Conservation (phyloP, 2,113 vertebrate species). For the Tachysurus vachellii region DNA sequence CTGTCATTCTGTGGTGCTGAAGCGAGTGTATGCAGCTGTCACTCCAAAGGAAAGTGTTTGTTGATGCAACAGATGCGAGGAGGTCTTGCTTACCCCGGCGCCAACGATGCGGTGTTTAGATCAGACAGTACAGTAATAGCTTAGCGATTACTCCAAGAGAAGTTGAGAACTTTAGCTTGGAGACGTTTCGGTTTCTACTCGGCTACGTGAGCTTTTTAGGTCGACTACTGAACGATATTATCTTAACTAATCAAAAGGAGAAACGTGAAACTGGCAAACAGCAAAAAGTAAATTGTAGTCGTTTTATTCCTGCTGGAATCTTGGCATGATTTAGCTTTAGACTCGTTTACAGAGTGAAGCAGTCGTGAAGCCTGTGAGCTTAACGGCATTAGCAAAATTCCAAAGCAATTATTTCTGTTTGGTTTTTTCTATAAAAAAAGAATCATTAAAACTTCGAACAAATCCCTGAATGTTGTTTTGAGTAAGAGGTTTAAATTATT, state of each 20-base stretch:
- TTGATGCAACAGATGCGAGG: conserved; percentile 49
- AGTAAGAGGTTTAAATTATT: too few species aligned
- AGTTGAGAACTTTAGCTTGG: background rate
- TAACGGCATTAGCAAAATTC: conserved; percentile 24
- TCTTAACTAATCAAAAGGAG: background rate
- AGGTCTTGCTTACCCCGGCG: conserved; percentile 31
- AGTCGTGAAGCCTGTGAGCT: too few species aligned
- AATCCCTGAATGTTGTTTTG: too few species aligned
- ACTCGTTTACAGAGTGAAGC: background rate
- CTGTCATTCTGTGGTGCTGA: conserved; percentile 59
- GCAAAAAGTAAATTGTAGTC: background rate
- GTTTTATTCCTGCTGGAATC: background rate
- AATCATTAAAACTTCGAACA: too few species aligned
- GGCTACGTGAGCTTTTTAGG: background rate
- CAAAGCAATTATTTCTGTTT: background rate
- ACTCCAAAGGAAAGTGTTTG: conserved; percentile 41
- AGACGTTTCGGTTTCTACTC: too few species aligned
- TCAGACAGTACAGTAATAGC: too few species aligned
- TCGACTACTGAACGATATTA: background rate
- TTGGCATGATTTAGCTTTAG: background rate
- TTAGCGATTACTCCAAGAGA: background rate
- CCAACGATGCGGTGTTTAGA: background rate
- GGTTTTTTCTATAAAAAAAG: background rate
- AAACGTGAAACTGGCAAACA: background rate
- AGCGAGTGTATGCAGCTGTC: conserved; percentile 67